Evolutionary conservation across 2,113 vertebrate genomes (phyloP).

Genomic region (Vidua macroura): DNA sequence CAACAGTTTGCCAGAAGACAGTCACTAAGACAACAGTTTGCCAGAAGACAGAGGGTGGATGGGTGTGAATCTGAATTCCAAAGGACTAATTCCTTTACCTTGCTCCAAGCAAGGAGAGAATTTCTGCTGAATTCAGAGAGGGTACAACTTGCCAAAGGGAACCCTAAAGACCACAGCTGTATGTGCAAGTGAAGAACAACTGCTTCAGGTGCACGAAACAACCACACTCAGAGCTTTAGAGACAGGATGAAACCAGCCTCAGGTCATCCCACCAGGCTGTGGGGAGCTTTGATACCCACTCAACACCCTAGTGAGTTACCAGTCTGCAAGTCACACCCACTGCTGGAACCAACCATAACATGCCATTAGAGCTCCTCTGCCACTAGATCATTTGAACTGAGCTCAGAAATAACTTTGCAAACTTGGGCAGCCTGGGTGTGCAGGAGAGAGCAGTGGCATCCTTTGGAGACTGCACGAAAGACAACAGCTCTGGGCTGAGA

Average conservation of each 20-base stretch:
- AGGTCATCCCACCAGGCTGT: neutral
- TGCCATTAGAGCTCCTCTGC: neutral
- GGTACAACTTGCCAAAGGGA: neutral
- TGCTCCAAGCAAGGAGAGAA: neutral
- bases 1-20: neutral
- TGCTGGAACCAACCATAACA: neutral
- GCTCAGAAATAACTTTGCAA: neutral
- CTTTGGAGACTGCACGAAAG: neutral
- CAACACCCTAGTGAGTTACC: neutral
- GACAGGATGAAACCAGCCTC: neutral
- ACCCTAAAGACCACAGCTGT: accelerated
- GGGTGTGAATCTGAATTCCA: neutral
- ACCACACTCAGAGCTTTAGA: neutral
- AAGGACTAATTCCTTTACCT: neutral
- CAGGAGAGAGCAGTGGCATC: neutral
- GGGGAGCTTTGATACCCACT: neutral
- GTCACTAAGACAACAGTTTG: neutral
- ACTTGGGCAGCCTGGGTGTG: neutral
- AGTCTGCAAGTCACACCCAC: neutral
- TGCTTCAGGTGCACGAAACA: accelerated
- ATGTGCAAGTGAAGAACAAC: neutral
- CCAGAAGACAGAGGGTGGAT: neutral
- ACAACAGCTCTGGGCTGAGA: neutral
- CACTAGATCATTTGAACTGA: neutral
- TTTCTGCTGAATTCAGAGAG: neutral